phyloP scores from a whole-genome alignment of 2,113 vertebrate species.

The Saguinus midas region DNA sequence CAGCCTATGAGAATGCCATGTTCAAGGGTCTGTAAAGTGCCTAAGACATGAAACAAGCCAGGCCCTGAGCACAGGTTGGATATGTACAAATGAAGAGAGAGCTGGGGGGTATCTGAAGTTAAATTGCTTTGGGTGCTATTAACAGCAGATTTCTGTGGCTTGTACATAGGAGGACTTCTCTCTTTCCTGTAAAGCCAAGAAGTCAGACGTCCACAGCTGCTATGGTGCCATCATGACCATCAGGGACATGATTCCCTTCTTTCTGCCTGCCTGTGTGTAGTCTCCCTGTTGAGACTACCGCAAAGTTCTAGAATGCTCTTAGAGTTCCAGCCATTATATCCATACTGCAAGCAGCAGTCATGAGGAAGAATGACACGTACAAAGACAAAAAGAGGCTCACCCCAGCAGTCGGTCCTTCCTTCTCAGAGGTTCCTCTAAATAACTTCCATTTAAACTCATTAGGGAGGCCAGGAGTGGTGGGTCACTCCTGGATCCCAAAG shows the following conservation, averaged over 20 bases:
- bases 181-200: not conserved
- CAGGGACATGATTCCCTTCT: not conserved
- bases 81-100: not conserved
- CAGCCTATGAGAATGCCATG: no score
- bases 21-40: not conserved
- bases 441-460: not conserved
- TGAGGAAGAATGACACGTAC: not conserved
- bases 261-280: not conserved
- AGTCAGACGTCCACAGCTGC: not conserved
- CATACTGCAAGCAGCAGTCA: not conserved
- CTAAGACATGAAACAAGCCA: not conserved
- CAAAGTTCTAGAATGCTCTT: not conserved
- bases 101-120: not conserved
- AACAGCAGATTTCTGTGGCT: not conserved
- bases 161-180: not conserved
- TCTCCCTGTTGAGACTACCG: not conserved
- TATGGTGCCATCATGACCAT: not conserved
- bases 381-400: not conserved
- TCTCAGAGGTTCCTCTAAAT: not conserved
- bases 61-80: not conserved
- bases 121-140: not conserved
- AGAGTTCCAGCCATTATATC: not conserved
- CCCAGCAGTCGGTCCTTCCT: not conserved
- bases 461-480: not conserved
- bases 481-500: no score